Conservation (phyloP, 2,797 vertebrate genomes). For the Melanotaenia nigrans region DNA sequence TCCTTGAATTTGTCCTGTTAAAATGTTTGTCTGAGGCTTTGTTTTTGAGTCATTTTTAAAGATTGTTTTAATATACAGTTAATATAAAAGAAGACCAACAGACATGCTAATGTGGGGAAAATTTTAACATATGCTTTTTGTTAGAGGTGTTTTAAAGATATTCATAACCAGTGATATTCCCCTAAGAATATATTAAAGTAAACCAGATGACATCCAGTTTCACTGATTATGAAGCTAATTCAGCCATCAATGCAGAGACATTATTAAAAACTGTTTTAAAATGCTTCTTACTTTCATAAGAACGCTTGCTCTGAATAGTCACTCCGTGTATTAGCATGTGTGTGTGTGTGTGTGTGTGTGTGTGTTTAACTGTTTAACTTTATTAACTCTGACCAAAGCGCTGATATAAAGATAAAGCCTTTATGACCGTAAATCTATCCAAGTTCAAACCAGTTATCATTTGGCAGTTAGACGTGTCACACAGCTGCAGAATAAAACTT, state of each 20-base stretch:
- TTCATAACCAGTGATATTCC: background rate
- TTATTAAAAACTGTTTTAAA: conserved; percentile 7
- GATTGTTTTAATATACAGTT: background rate
- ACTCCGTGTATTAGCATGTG: background rate
- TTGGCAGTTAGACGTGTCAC: conserved; percentile 7
- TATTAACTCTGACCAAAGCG: conserved; percentile 33
- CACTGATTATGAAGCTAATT: conserved; percentile 6
- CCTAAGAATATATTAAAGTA: background rate
- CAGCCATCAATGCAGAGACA: background rate
- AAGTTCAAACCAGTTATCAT: conserved; percentile 23
- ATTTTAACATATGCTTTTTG: background rate
- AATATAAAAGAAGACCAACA: conserved; percentile 1
- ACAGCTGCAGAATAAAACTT: conserved; percentile 8
- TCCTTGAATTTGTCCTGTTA: background rate
- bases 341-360: background rate
- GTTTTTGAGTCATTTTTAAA: background rate
- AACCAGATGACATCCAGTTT: background rate
- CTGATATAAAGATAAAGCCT: conserved; percentile 27
- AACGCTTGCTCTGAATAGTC: background rate
- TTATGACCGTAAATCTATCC: background rate
- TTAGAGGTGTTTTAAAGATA: background rate
- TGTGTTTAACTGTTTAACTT: background rate
- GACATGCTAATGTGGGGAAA: background rate
- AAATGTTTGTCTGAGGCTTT: background rate
- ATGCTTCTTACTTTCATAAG: background rate